Evolutionary conservation across 1,140 invertebrate species (phyloP).

Genomic region (Drosophila orena): DNA sequence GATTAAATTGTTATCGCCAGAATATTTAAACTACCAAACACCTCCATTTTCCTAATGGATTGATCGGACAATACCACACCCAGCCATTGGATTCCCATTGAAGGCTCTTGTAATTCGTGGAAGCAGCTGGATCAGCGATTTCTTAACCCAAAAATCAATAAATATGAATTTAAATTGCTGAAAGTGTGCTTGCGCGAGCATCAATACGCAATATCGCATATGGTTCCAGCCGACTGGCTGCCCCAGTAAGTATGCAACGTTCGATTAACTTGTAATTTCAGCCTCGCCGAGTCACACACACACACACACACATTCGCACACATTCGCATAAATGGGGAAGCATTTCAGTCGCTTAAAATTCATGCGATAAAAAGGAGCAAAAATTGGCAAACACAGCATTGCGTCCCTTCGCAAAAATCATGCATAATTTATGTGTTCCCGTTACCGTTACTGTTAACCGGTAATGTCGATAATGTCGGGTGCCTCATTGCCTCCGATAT

Average conservation of each 20-base stretch:
- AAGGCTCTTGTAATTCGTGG: slow-evolving; percentile 26
- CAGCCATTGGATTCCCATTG: slow-evolving; percentile 1
- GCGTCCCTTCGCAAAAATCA: slow-evolving; percentile 8
- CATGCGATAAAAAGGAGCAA: slow-evolving; percentile 20
- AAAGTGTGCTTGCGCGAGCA: slow-evolving; percentile 20
- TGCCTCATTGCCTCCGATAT: slow-evolving; percentile 17
- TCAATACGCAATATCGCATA: slow-evolving; percentile 49
- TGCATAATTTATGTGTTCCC: slow-evolving; percentile 45
- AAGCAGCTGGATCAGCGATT: slow-evolving; percentile 6
- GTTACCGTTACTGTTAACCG: slow-evolving; percentile 13
- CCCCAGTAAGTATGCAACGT: slow-evolving; percentile 65
- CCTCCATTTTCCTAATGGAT: slow-evolving; percentile 19
- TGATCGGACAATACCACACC: slow-evolving; percentile 33
- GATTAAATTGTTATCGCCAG: slow-evolving; percentile 1
- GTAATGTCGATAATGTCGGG: slow-evolving; percentile 49
- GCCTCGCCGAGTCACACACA: not conserved
- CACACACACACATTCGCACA: not conserved
- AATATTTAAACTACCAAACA: not conserved
- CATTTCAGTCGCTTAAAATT: slow-evolving; percentile 17
- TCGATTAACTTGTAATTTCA: slow-evolving; percentile 57
- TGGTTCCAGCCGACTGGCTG: slow-evolving; percentile 41
- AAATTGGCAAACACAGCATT: slow-evolving; percentile 18
- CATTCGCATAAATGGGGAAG: slow-evolving; percentile 6
- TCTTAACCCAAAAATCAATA: slow-evolving; percentile 44
- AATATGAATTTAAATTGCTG: slow-evolving; percentile 54